Conservation (phyloP, 2,113 vertebrate species). For the Oryzias woworae region DNA sequence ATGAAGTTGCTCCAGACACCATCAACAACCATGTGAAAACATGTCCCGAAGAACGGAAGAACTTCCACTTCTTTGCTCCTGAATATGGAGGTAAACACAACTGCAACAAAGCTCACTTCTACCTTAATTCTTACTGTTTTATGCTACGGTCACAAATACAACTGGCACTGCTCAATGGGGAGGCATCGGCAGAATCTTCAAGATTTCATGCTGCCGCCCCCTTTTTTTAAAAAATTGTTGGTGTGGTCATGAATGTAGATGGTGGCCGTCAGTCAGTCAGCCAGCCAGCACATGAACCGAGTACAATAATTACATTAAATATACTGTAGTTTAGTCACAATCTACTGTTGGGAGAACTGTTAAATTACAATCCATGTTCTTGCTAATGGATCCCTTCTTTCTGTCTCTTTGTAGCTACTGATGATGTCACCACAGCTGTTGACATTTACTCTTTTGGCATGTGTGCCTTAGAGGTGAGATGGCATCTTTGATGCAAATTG, state of each 20-base stretch:
- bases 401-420: constrained; percentile 71
- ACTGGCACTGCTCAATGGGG: too few species aligned
- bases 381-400: constrained; percentile 1
- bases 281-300: too few species aligned
- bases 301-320: too few species aligned
- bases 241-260: too few species aligned
- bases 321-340: too few species aligned
- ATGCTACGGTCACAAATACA: too few species aligned
- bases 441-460: constrained; percentile 99
- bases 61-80: constrained; percentile 96
- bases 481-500: not conserved
- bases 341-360: not conserved
- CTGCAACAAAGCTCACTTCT: not conserved
- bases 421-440: constrained; percentile 93
- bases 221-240: too few species aligned
- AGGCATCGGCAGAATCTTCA: too few species aligned
- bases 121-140: too few species aligned
- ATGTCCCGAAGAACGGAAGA: constrained; percentile 95
- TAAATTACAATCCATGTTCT: not conserved
- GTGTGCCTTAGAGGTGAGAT: constrained; percentile 95
- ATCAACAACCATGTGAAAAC: constrained; percentile 99
- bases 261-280: too few species aligned
- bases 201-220: too few species aligned
- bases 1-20: constrained; percentile 92
- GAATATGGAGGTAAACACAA: constrained; percentile 89